A percentile compares a stretch with the other conserved stretches of the same genome.
phyloP scores from a whole-genome alignment of 2,113 vertebrate species.

The Tetrax tetrax region DNA sequence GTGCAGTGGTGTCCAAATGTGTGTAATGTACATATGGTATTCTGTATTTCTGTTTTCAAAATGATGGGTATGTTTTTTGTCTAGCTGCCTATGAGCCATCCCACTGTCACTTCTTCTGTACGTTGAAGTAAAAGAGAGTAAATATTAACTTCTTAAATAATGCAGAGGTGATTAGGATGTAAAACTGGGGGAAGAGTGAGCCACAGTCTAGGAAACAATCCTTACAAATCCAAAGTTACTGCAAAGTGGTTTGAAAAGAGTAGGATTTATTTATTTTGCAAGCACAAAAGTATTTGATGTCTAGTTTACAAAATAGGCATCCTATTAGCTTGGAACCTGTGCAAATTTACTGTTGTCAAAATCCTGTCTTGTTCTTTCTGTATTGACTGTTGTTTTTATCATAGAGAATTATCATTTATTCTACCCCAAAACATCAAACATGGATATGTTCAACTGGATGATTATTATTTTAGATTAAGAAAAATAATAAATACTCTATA shows the following conservation, averaged over 20 bases:
- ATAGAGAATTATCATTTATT: neutral
- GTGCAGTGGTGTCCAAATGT: neutral
- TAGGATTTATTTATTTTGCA: neutral
- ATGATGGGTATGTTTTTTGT: neutral
- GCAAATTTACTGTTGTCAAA: conserved; percentile 33
- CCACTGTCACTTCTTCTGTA: neutral
- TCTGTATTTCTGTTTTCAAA: neutral
- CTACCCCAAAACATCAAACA: neutral
- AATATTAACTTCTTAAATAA: conserved; percentile 12
- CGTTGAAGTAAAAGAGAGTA: neutral
- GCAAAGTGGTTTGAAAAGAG: neutral
- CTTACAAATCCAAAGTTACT: neutral
- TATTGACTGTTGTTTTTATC: neutral
- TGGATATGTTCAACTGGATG: neutral
- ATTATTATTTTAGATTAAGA: neutral
- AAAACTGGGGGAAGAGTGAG: neutral
- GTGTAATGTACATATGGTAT: neutral
- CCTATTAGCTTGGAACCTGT: conserved; percentile 6
- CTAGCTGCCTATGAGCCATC: neutral
- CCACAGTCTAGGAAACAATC: neutral
- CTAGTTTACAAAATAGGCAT: neutral
- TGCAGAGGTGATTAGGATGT: neutral
- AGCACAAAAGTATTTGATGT: neutral
- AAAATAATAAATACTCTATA: neutral
- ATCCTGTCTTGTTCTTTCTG: neutral